Conservation (phyloP, 2,888 invertebrate genomes). For the Rhamnusium bicolor region DNA sequence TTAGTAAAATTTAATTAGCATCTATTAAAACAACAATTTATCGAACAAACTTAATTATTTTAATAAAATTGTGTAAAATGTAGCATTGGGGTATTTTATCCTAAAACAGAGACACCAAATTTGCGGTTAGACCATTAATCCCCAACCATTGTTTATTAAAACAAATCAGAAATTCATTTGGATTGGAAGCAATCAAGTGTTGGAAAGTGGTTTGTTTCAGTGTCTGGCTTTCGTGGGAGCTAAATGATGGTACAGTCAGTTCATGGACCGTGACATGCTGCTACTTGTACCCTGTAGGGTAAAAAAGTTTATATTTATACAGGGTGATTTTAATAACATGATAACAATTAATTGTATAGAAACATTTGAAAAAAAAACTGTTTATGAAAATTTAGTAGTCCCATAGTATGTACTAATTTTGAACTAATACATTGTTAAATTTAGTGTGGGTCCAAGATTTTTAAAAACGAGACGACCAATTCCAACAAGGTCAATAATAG, state of each 20-base stretch:
- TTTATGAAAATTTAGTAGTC: too few species aligned
- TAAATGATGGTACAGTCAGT: conserved; percentile 1
- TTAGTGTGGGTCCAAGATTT: too few species aligned
- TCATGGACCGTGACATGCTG: conserved; percentile 24
- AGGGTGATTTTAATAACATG: not conserved
- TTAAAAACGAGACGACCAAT: too few species aligned
- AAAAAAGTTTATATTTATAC: not conserved
- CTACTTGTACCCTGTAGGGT: not conserved
- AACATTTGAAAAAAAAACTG: too few species aligned
- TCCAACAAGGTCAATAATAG: too few species aligned
- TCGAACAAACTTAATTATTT: too few species aligned
- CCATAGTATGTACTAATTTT: too few species aligned
- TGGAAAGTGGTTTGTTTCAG: conserved; percentile 38
- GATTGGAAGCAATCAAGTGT: conserved; percentile 35
- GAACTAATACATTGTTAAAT: too few species aligned
- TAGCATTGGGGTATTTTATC: not conserved
- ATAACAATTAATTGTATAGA: too few species aligned
- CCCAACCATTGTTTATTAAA: not conserved
- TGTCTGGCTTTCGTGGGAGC: conserved; percentile 36
- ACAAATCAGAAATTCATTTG: conserved; percentile 47
- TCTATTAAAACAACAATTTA: too few species aligned
- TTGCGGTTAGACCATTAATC: conserved; percentile 8
- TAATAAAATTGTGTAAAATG: too few species aligned
- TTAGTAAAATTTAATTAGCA: too few species aligned
- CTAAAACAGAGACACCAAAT: not conserved